These are phyloP conservation scores for Drosophila yakuba DNA, from an alignment of 1,140 invertebrate genomes.

Conservation along the genomic window DNA sequence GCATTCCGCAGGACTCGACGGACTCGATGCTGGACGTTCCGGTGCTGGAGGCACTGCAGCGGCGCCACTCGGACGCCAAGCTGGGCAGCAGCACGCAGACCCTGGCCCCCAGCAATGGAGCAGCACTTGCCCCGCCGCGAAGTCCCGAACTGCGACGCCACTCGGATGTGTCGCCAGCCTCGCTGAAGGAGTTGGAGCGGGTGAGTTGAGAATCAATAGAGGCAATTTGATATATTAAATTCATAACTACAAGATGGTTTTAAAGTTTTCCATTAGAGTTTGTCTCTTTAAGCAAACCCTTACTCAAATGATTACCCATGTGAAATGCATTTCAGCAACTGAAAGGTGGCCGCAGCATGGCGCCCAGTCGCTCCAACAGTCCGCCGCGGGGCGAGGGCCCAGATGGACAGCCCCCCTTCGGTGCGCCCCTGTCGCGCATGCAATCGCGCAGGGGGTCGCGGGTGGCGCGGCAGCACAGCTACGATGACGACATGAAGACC, in stretches of 20 bases:
- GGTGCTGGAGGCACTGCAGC: slow-evolving; percentile 89
- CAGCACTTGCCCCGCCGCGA: slow-evolving; percentile 89
- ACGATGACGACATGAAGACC: slow-evolving; percentile 90
- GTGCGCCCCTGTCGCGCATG: slow-evolving; percentile 78
- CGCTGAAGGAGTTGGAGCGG: slow-evolving; percentile 93
- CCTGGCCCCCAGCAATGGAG: slow-evolving; percentile 85
- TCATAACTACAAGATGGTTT: too few relatives aligned
- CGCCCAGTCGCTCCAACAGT: slow-evolving; percentile 85
- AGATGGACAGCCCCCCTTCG: slow-evolving; percentile 64
- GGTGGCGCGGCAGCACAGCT: slow-evolving; percentile 90
- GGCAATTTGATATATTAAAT: too few relatives aligned
- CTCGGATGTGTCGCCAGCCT: slow-evolving; percentile 93
- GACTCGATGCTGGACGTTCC: slow-evolving; percentile 92
- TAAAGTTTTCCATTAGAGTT: not conserved
- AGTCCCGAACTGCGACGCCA: slow-evolving; percentile 91
- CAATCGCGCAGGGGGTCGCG: slow-evolving; percentile 88
- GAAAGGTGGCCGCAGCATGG: slow-evolving; percentile 85
- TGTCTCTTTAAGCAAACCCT: too few relatives aligned
- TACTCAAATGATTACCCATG: not conserved
- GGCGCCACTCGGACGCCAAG: slow-evolving; percentile 92
- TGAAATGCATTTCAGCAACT: slow-evolving; percentile 55
- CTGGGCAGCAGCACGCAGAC: slow-evolving; percentile 86
- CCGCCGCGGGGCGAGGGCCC: slow-evolving; percentile 83
- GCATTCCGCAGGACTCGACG: slow-evolving; percentile 90
- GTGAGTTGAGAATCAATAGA: slow-evolving; percentile 85